These are phyloP conservation scores for Platanista minor DNA, from an alignment of 2,113 vertebrate species.

Conservation along the genomic window DNA sequence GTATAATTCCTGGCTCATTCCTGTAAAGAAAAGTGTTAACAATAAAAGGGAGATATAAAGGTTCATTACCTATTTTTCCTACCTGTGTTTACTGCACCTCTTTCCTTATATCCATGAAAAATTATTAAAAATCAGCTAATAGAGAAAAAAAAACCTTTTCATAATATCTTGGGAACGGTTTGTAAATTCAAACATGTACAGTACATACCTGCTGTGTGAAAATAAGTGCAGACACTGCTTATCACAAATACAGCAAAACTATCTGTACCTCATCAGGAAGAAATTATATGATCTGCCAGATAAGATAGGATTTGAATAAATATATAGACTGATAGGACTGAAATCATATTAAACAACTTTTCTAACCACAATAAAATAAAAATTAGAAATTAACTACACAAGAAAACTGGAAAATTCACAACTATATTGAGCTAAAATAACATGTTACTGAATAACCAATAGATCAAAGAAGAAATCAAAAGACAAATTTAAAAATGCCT, in stretches of 20 bases:
- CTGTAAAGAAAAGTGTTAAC: not conserved
- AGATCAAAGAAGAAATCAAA: not conserved
- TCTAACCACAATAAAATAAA: not conserved
- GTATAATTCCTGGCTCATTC: not conserved
- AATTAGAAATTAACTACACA: not conserved
- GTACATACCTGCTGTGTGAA: not conserved
- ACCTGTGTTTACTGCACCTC: not conserved
- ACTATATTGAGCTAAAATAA: not conserved
- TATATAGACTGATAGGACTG: not conserved
- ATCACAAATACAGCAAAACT: not conserved
- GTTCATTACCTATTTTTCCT: not conserved
- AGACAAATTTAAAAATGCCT: not conserved
- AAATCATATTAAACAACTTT: too few relatives aligned
- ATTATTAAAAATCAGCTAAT: not conserved
- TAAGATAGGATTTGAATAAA: not conserved
- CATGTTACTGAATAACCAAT: not conserved
- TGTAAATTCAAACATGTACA: not conserved
- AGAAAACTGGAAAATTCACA: not conserved
- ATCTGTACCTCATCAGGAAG: not conserved
- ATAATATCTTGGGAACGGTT: not conserved
- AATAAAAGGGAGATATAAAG: not conserved
- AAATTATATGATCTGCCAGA: not conserved
- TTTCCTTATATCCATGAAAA: not conserved
- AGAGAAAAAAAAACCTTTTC: not conserved
- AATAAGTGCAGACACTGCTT: not conserved